Percentiles rank a stretch among this genome's conserved stretches.
phyloP scores from a whole-genome alignment of 92 coral and sea anemone genomes.

The Pocillopora grandis region DNA sequence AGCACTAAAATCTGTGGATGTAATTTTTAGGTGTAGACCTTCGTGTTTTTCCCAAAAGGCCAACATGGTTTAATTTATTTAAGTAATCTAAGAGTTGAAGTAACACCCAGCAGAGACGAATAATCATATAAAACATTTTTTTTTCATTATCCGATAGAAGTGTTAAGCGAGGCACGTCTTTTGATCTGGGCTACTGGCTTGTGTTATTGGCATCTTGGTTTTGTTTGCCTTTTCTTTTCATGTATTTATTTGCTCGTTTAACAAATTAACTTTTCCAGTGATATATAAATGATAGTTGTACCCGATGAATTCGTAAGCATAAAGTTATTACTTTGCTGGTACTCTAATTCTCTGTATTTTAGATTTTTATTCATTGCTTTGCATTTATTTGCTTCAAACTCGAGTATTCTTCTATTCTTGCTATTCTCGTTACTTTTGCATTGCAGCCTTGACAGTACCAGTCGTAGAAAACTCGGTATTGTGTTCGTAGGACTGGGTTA shows the following conservation, averaged over 20 bases:
- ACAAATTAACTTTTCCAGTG: no score
- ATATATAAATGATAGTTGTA: no score
- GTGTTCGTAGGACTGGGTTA: no score
- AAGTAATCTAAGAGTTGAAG: neutral
- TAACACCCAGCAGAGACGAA: neutral
- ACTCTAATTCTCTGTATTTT: neutral
- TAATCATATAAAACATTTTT: neutral
- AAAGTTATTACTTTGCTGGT: neutral
- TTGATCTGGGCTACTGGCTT: no score
- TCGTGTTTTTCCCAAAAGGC: conserved; percentile 5
- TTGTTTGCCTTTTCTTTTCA: no score
- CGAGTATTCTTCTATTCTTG: neutral
- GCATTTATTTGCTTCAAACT: neutral
- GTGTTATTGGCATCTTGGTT: no score
- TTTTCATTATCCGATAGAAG: neutral
- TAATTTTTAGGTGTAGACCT: conserved; percentile 8
- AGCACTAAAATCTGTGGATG: neutral
- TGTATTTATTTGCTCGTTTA: no score
- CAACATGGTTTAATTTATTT: conserved; percentile 20
- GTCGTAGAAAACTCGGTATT: conserved; percentile 11
- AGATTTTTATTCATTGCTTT: neutral
- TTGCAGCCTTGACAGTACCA: conserved; percentile 39
- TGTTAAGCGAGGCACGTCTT: no score
- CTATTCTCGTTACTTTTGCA: neutral
- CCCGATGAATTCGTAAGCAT: no score